Conservation (phyloP, 2,888 invertebrate species). For the Cyclophora punctaria region DNA sequence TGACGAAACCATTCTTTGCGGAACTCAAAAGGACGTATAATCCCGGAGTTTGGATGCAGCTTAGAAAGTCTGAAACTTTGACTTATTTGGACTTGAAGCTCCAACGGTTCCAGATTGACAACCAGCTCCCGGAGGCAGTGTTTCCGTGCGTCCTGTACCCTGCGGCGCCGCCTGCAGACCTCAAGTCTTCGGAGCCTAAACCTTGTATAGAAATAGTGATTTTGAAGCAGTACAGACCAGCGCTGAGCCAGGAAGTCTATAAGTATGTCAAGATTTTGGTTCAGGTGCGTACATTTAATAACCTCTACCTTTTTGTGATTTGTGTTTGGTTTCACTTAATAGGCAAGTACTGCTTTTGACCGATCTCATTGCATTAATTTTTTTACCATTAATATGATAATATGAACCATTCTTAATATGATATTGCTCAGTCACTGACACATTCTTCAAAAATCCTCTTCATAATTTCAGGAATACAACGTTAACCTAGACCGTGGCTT, state of each 20-base stretch:
- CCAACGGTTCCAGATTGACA: constrained; percentile 83
- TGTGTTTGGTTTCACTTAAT: too few relatives aligned
- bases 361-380: too few relatives aligned
- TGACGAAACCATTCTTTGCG: constrained; percentile 90
- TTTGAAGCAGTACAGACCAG: constrained; percentile 67
- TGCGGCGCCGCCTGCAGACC: constrained; percentile 70
- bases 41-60: constrained; percentile 84
- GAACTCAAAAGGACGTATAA: constrained; percentile 82
- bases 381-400: too few relatives aligned
- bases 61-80: constrained; percentile 80
- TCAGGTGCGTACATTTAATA: constrained; percentile 43
- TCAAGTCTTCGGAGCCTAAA: constrained; percentile 42
- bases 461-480: constrained; percentile 74
- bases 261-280: constrained; percentile 78
- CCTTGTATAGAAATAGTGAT: constrained; percentile 77
- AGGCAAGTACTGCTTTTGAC: too few relatives aligned
- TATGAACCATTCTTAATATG: too few relatives aligned
- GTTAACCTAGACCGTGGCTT: constrained; percentile 82
- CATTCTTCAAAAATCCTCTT: too few relatives aligned
- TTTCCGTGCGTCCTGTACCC: constrained; percentile 81
- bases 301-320: too few relatives aligned
- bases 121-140: constrained; percentile 81
- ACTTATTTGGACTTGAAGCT: constrained; percentile 80
- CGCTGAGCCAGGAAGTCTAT: constrained; percentile 73
- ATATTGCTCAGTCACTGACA: too few relatives aligned